Evolutionary conservation across 2,797 vertebrate genomes (phyloP).

Genomic region (Gadopsis marmoratus): DNA sequence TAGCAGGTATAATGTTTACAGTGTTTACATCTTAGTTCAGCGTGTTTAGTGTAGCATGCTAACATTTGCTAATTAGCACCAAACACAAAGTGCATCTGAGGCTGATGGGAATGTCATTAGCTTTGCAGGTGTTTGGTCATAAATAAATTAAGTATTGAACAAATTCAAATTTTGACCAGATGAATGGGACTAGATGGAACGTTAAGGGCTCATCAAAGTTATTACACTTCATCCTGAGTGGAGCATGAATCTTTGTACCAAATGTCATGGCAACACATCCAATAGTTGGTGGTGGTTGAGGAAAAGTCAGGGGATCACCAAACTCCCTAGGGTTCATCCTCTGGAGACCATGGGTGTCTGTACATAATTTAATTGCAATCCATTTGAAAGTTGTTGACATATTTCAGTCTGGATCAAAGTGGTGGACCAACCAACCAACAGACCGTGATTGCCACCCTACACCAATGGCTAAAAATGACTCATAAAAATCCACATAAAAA

Average conservation of each 20-base stretch:
- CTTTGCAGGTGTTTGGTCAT: background rate
- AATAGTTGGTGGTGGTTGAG: background rate
- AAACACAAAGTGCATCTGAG: background rate
- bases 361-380: background rate
- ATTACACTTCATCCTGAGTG: background rate
- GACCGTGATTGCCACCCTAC: background rate
- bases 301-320: background rate
- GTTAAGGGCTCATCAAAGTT: background rate
- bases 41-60: background rate
- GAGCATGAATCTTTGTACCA: background rate
- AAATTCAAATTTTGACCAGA: background rate
- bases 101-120: background rate
- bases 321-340: background rate
- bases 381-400: conserved; percentile 12
- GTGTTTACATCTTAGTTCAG: background rate
- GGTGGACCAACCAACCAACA: background rate
- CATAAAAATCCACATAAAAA: conserved; percentile 33
- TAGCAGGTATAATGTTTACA: conserved; percentile 2
- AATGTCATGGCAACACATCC: background rate
- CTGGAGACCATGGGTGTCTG: background rate
- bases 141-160: background rate
- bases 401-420: conserved; percentile 7
- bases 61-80: background rate
- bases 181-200: background rate
- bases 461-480: conserved; percentile 11